Evolutionary conservation across 2,888 invertebrate species (phyloP), one percentile per base, ranked within the genome.

Genomic region (Glaucopsyche alexis): DNA sequence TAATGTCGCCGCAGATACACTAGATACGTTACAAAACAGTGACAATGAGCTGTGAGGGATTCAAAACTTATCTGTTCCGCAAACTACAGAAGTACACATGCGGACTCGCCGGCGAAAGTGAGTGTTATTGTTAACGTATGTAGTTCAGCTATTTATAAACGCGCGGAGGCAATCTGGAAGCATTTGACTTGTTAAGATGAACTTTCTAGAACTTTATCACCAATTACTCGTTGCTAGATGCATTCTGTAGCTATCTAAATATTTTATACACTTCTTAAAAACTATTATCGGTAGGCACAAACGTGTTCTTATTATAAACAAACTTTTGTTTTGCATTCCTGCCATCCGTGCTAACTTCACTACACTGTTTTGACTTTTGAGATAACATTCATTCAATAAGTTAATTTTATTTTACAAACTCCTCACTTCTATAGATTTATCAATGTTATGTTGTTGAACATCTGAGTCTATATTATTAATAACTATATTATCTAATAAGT

Each of bases 31-130:
- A 19, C 2, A 66, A 47, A 16, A 47, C 19, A 29, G 69, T 69
- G 69, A 69, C n/a, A 49, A 92, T 91, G 92, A 89, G 90, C 81
- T 91, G 91, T 89, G 89, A 91, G 76, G 85, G 89, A 82, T 87
- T 88, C 77, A 87, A 85, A 79, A 88, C 88, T 82, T 90, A 91
- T 83, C 83, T 92, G 82, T 90, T 90, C 79, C 87, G 90, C 82
- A 91, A 91, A 85, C 87, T 93, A 77, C 89, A 91, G 82, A 91
- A 89, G 81, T 92, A 92, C 85, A 91, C 92, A 88, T 90, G 91
- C 86, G 92, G 92, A 81, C 84, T 90, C 76, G 87, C 88, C 80
- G 88, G 89, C 84, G 89, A 91, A 87, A 92, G 92, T 93, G 84
- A 93, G 92, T 92, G 14, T 69, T 69, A 29, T 29, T 60, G 60